Conservation (phyloP, 2,797 vertebrate species). For the Aerospiza tachiro region DNA sequence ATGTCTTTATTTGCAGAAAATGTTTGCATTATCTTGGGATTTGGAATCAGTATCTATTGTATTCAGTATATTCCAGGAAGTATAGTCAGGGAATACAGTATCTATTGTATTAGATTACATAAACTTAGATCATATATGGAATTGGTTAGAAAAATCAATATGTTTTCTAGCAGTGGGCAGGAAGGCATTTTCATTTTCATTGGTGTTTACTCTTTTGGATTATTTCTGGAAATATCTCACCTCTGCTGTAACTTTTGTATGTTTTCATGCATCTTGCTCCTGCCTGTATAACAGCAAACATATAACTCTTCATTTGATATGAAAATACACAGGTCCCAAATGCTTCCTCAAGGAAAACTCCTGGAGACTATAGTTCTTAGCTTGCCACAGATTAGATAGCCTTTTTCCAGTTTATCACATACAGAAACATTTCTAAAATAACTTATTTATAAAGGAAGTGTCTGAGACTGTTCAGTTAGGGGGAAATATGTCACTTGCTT, state of each 20-base stretch:
- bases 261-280: not conserved
- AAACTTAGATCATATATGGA: not conserved
- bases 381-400: not conserved
- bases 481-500: constrained; percentile 15
- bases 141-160: not conserved
- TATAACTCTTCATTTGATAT: not conserved
- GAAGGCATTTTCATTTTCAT: not conserved
- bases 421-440: not conserved
- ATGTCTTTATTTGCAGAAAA: not conserved
- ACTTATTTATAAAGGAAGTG: constrained; percentile 18
- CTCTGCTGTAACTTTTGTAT: not conserved
- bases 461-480: not conserved
- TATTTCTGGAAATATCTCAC: not conserved
- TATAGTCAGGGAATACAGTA: not conserved
- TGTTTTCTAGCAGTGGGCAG: not conserved
- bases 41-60: not conserved
- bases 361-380: not conserved
- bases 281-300: not conserved
- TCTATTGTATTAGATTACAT: not conserved
- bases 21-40: not conserved
- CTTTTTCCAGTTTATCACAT: not conserved
- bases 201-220: not conserved
- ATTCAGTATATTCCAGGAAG: not conserved
- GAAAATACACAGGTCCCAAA: not conserved
- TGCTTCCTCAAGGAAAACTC: not conserved